Base-by-base conservation (phyloP, 2,113 vertebrate genomes). In the Epinephelus fuscoguttatus region DNA sequence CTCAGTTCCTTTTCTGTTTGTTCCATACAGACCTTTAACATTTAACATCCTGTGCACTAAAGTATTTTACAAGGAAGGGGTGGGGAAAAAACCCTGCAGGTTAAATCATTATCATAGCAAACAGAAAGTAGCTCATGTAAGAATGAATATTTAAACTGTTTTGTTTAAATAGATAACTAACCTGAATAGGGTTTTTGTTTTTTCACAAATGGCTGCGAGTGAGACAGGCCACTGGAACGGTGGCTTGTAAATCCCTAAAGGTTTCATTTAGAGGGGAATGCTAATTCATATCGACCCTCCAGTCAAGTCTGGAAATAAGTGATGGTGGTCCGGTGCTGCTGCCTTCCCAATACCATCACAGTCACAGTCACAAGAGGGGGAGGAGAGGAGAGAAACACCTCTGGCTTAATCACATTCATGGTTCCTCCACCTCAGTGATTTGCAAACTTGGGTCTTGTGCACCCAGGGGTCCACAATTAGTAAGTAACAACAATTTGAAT, bases 211-310 rank as follows among this genome's bases (percentile, higher is more conserved):
- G 37, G 15, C 52, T 19, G 10, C 0, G 12, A 15, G 42, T 69
- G 66, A 82, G 52, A 73, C 30, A 69, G 64, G 55, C 9, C 25
- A 66, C 55, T 59, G 45, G 64, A 77, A 9, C 30, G 15, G 49
- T 10, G 61, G 25, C 63, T 77, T 52, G 50, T 74, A 85, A 85
- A 88, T 90, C 79, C 82, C 83, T 27, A 33, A 66, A 88, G 84
- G 63, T 80, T 91, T 87, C 72, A 70, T 87, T 81, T 27, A 73
- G 50, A 71, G 55, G 70, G 21, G 74, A 78, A 86, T 90, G 89
- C 61, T 88, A 91, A 93, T 89, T 88, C 45, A 19, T 82, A 94
- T 93, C 69, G 92, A 93, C 82, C 80, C 60, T 68, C 40, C 11
- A 68, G 84, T 78, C 71, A 71, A 69, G 68, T 76, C 27, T 49